These are phyloP conservation scores for Phrixothrix hirtus DNA, from an alignment of 2,888 invertebrate genomes.

Conservation along the genomic window DNA sequence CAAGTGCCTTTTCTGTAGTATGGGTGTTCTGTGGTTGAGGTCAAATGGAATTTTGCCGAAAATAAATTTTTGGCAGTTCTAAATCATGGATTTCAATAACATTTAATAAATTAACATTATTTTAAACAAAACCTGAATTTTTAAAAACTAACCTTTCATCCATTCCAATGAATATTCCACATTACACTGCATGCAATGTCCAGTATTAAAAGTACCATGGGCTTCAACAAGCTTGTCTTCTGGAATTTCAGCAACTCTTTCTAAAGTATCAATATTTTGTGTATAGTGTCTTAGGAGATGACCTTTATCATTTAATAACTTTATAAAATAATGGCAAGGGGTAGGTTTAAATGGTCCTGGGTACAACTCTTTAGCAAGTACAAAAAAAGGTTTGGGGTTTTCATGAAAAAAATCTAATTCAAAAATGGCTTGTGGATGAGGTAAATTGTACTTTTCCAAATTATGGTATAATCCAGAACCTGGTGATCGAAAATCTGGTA, in stretches of 20 bases:
- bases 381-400: constrained; percentile 92
- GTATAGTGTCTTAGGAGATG: constrained; percentile 75
- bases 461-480: constrained; percentile 91
- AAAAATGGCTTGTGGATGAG: constrained; percentile 91
- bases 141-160: constrained; percentile 72
- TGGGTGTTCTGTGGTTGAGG: no score
- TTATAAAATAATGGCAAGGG: constrained; percentile 87
- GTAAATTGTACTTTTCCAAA: constrained; percentile 86
- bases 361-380: constrained; percentile 85
- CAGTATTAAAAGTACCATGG: constrained; percentile 90
- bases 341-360: constrained; percentile 90
- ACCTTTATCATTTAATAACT: constrained; percentile 81
- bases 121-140: no score
- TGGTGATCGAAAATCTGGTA: constrained; percentile 94
- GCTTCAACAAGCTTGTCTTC: constrained; percentile 89
- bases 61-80: no score
- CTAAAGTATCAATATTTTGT: constrained; percentile 93
- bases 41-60: no score
- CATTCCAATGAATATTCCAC: constrained; percentile 75
- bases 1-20: no score
- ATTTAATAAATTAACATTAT: no score
- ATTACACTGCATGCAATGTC: constrained; percentile 80
- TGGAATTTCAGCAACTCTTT: constrained; percentile 81
- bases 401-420: constrained; percentile 83
- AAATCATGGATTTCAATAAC: no score